Evolutionary conservation across 2,888 invertebrate species (phyloP).

Genomic region (Thymelicus acteon): DNA sequence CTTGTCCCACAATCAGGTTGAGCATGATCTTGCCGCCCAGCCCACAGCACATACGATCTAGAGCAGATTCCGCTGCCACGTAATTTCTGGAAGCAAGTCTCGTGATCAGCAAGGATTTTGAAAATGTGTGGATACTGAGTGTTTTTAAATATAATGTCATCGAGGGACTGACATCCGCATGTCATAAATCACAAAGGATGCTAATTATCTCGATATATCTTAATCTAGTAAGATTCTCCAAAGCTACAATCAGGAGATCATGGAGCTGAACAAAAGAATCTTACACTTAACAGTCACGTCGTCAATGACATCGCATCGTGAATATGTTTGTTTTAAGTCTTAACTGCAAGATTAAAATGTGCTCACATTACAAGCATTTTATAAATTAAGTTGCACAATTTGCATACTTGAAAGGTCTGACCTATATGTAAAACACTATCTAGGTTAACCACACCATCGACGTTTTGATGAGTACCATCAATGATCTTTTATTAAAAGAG

Average conservation of each 20-base stretch:
- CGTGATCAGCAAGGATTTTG: neutral
- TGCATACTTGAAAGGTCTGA: no score
- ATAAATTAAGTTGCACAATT: no score
- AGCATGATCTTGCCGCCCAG: constrained; percentile 96
- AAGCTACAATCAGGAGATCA: constrained; percentile 47
- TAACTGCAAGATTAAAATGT: no score
- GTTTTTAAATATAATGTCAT: constrained; percentile 52
- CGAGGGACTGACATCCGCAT: constrained; percentile 79
- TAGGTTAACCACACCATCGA: no score
- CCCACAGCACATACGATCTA: constrained; percentile 98
- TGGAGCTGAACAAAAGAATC: constrained; percentile 54
- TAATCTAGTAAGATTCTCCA: constrained; percentile 67
- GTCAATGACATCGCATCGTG: no score
- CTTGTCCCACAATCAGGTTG: constrained; percentile 92
- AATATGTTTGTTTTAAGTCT: no score
- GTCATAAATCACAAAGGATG: constrained; percentile 65
- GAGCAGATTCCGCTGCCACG: constrained; percentile 97
- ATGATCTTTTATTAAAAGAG: no score
- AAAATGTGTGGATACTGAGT: no score
- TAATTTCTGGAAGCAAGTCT: constrained; percentile 88
- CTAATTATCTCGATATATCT: constrained; percentile 74
- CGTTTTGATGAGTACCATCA: no score
- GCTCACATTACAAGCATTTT: no score
- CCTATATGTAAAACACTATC: no score
- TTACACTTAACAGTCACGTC: constrained; percentile 50